Conservation (phyloP, 23 tunicate species). For the Halocynthia roretzi region DNA sequence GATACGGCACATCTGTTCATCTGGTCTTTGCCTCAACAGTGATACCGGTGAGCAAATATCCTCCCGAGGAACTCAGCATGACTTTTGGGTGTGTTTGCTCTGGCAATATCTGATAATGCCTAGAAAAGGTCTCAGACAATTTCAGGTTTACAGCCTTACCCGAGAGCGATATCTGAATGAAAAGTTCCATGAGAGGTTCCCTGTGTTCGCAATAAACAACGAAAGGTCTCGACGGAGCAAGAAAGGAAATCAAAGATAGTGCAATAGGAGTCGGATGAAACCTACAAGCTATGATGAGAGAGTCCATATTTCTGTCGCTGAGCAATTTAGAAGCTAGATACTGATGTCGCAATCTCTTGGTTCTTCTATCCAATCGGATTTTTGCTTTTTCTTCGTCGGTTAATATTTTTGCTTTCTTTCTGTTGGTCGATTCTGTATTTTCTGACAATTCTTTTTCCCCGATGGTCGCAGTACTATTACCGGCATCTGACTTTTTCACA, state of each 20-base stretch:
- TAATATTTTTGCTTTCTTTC: conserved; percentile 31
- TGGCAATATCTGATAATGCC: conserved; percentile 84
- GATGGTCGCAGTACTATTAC: neutral
- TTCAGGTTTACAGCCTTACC: conserved; percentile 65
- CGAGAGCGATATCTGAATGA: conserved; percentile 43
- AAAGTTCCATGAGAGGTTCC: conserved; percentile 96
- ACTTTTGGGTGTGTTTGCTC: conserved; percentile 90
- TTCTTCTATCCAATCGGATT: conserved; percentile 44
- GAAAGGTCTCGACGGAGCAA: conserved; percentile 76
- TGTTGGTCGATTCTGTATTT: neutral
- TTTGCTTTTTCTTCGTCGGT: conserved; percentile 50
- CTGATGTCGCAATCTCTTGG: conserved; percentile 51
- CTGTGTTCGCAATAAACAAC: conserved; percentile 77
- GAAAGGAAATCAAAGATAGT: conserved; percentile 33
- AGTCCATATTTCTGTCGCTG: conserved; percentile 38
- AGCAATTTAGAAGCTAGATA: conserved; percentile 34
- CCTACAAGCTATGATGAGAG: conserved; percentile 68
- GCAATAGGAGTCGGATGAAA: conserved; percentile 88
- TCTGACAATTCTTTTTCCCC: neutral
- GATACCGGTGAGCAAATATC: conserved; percentile 80
- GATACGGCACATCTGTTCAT: too few species aligned
- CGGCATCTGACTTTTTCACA: neutral
- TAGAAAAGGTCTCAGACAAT: conserved; percentile 58
- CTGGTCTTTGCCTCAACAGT: conserved; percentile 24
- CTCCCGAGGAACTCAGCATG: conserved; percentile 68